phyloP scores from a whole-genome alignment of 2,113 vertebrate species.

The Shinisaurus crocodilurus region DNA sequence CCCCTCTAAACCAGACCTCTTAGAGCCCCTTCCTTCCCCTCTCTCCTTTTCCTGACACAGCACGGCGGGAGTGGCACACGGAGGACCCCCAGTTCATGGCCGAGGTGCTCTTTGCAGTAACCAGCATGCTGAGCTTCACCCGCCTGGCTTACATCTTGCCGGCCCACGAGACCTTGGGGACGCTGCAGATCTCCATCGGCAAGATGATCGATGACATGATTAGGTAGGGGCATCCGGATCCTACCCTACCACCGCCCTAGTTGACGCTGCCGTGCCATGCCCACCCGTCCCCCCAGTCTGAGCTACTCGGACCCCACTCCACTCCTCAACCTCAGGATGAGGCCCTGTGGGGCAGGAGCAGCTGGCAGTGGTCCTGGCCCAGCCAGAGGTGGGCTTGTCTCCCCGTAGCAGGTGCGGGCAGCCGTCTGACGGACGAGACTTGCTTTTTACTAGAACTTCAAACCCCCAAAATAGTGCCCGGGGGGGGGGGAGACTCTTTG shows the following conservation, averaged over 20 bases:
- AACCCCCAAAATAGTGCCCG: too few species aligned
- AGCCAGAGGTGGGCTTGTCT: neutral
- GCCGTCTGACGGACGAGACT: too few species aligned
- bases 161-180: constrained; percentile 89
- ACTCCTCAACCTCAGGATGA: neutral
- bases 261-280: neutral
- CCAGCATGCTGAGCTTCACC: constrained; percentile 93
- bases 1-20: neutral
- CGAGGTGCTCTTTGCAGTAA: constrained; percentile 90
- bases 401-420: neutral
- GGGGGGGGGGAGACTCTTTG: too few species aligned
- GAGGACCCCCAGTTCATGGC: constrained; percentile 91
- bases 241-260: neutral
- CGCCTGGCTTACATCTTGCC: constrained; percentile 90
- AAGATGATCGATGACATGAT: constrained; percentile 96
- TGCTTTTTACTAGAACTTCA: too few species aligned
- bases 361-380: neutral
- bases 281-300: too few species aligned
- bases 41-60: constrained; percentile 59
- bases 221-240: constrained; percentile 66
- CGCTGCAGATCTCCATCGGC: constrained; percentile 91
- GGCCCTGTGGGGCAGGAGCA: neutral
- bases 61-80: constrained; percentile 80
- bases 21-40: accelerated
- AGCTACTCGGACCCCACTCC: neutral